Percentiles rank a stretch among this genome's conserved stretches.
phyloP scores from a whole-genome alignment of 2,797 vertebrate species.

The Monodelphis domestica region DNA sequence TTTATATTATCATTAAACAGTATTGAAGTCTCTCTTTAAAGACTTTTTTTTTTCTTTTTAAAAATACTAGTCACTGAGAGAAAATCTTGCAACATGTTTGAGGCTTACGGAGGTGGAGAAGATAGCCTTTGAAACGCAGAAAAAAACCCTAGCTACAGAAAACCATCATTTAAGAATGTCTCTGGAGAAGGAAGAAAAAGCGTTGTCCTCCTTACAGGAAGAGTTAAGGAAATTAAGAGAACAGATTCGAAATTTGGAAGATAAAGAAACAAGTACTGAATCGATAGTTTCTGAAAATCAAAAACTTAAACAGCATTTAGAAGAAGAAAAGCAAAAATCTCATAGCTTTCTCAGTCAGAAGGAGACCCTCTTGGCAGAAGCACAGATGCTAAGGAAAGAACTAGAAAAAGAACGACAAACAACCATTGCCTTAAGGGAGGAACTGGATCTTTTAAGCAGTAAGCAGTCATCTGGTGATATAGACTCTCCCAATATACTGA shows the following conservation, averaged over 20 bases:
- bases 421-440: conserved; percentile 87
- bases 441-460: conserved; percentile 86
- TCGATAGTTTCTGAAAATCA: conserved; percentile 91
- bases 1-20: conserved; percentile 17
- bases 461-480: conserved; percentile 63
- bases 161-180: conserved; percentile 90
- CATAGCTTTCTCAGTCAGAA: conserved; percentile 88
- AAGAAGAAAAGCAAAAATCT: conserved; percentile 89
- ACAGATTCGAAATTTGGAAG: conserved; percentile 90
- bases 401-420: conserved; percentile 89
- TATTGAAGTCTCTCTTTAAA: conserved; percentile 51
- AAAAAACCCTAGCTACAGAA: conserved; percentile 87
- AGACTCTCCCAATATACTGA: conserved; percentile 34
- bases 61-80: conserved; percentile 86
- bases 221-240: conserved; percentile 90
- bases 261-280: conserved; percentile 85
- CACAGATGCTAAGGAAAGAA: conserved; percentile 88
- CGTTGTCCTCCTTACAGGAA: conserved; percentile 89
- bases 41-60: conserved; percentile 60
- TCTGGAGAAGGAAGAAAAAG: conserved; percentile 90
- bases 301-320: conserved; percentile 90
- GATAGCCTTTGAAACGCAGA: conserved; percentile 85
- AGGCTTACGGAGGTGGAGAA: conserved; percentile 86
- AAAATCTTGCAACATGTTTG: conserved; percentile 87
- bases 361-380: conserved; percentile 88